Evolutionary conservation across 64 coral and sea anemone genomes (phyloP), one percentile per base, ranked within the genome.

Genomic region (Dendrophyllia cribrosa): DNA sequence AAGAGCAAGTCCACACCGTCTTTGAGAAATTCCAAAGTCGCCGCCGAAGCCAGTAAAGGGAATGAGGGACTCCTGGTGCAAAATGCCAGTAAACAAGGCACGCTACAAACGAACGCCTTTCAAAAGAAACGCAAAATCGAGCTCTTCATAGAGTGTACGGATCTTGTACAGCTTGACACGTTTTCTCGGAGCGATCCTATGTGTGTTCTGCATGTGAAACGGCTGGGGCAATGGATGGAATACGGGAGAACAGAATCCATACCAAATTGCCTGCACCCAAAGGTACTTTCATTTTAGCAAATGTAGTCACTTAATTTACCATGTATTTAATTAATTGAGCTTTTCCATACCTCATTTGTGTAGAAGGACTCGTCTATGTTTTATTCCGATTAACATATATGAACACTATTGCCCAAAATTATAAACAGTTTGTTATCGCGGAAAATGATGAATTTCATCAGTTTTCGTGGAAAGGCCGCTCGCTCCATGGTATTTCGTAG

Each of bases 241-340:
- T 94, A 89, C 62, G 97, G 97, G 65, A 79, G 97, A 44, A 99
- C 97, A 5, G 97, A 99, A 66, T 99, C 91, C 0, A 86, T 99
- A 25, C 94, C 94, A 51, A 99, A 99, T 65, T 91, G 74, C 11
- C 75, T 94, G 1, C 85, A 93, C 20, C 94, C 97, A 17, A 96
- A 93, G 82, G 97, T 99, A 89, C 53, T 71, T 52, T 13, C 6
- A 19, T 56, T 6, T 34, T 34, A 34, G 34, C 34, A 34, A 34
- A 34, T 34, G 34, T 34, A 43, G 19, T 43, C 16, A 72, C 46
- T 58, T 34, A 56, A 14, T 24, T 55, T 52, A 70, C 34, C n/a
- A 43, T 63, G 44, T 23, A 83, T 59, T 83, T 83, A 26, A 43
- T 12, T 12, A 8, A 34, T 25, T 81, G 43, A 13, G 34, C n/a